Evolutionary conservation across 2,113 vertebrate genomes (phyloP), one percentile per base, ranked within the genome.

Genomic region (Austrofundulus limnaeus): DNA sequence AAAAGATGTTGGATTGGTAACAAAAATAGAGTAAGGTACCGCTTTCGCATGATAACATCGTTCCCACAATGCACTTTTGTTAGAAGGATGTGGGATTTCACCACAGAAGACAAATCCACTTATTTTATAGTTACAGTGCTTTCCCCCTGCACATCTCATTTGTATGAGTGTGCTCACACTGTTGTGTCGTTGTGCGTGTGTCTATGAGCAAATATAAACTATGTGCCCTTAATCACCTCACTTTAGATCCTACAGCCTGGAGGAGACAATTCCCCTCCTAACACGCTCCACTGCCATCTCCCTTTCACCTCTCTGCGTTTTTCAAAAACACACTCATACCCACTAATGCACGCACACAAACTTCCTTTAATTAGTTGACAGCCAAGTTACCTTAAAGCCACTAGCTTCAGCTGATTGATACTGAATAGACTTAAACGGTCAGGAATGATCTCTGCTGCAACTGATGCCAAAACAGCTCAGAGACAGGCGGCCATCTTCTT

Each of bases 311-410:
- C 56, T 55, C 28, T 34, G 71, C 58, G n/a, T 77, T 60, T 48
- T 46, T 49, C 61, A 72, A 65, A 75, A 74, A 77, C 57, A 42
- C 57, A 63, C 58, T 24, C 61, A 58, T 46, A 52, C 51, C 61
- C 43, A 21, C 62, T 24, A 60, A 48, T 20, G 24, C 45, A 56
- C 61, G 61, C 60, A 57, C 72, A 70, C 60, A 75, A 73, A 70
- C 51, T 81, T n/a, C n/a, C 77, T 83, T 87, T 91, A 92, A 92
- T 91, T 89, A 91, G 90, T 94, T 92, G 92, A 94, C 92, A 97
- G 95, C 95, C 94, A 70, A 93, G 89, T 94, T 92, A 93, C 71
- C 92, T 93, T 97, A 98, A 97, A 95, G 96, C 96, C 94, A 96
- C 94, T 91, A 90, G 75, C 85, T 85, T 86, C 88, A 93, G 90